Percentiles rank a stretch among this genome's conserved stretches.
Evolutionary conservation across 2,888 invertebrate genomes (phyloP).

Genomic region (Drosophila paramelanica): DNA sequence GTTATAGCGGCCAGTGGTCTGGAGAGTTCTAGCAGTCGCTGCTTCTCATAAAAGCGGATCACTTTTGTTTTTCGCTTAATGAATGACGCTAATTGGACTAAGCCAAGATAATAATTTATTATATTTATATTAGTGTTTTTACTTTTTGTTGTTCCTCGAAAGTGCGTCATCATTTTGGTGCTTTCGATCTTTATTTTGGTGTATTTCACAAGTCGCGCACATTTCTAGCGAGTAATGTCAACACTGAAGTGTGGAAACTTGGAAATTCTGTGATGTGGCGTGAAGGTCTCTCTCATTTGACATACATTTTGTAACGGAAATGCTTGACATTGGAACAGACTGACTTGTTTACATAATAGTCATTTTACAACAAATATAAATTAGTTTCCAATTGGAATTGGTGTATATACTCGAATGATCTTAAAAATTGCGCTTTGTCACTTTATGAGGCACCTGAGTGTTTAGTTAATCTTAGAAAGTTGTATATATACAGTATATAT

Average conservation of each 20-base stretch:
- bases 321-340: slow-evolving; percentile 42
- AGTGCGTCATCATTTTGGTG: slow-evolving; percentile 53
- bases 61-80: slow-evolving; percentile 29
- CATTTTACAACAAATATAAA: slow-evolving; percentile 3
- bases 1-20: slow-evolving; percentile 38
- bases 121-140: slow-evolving; percentile 35
- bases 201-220: slow-evolving; percentile 41
- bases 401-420: not conserved
- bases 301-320: slow-evolving; percentile 49
- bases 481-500: not conserved
- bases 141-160: slow-evolving; percentile 1
- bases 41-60: slow-evolving; percentile 3
- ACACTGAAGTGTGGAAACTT: slow-evolving; percentile 44
- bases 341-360: slow-evolving; percentile 20
- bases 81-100: slow-evolving; percentile 12
- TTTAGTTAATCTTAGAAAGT: slow-evolving; percentile 1
- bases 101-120: slow-evolving; percentile 34
- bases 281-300: slow-evolving; percentile 41
- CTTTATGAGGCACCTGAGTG: slow-evolving; percentile 11
- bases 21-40: slow-evolving; percentile 2
- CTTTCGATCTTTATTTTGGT: slow-evolving; percentile 9
- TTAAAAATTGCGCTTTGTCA: slow-evolving; percentile 19
- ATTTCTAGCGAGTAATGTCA: slow-evolving; percentile 53
- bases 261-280: slow-evolving; percentile 47
- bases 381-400: slow-evolving; percentile 1